Evolutionary conservation across 2,888 invertebrate species (phyloP).

Genomic region (Bugula neritina): DNA sequence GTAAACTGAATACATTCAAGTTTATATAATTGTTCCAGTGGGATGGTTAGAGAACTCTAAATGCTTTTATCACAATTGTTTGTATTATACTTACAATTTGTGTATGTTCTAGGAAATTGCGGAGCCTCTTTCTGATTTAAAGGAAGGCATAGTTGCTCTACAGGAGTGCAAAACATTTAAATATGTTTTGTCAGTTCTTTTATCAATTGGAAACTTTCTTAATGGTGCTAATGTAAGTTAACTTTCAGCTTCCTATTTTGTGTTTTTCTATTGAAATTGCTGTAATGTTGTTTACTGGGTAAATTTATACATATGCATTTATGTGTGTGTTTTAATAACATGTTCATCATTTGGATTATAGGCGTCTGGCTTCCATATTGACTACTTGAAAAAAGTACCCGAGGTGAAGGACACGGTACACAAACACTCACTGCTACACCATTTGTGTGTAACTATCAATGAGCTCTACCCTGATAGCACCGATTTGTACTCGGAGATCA

Average conservation of each 20-base stretch:
- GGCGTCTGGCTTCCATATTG: slow-evolving; percentile 93
- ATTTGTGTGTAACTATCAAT: slow-evolving; percentile 93
- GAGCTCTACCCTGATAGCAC: slow-evolving; percentile 91
- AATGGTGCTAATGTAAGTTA: slow-evolving; percentile 68
- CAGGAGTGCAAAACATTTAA: slow-evolving; percentile 88
- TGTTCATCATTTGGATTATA: slow-evolving; percentile 42
- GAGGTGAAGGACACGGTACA: slow-evolving; percentile 99
- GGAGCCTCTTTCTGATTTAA: slow-evolving; percentile 96
- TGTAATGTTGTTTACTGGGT: neutral
- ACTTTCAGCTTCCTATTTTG: no score
- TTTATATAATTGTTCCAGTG: no score
- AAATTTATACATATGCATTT: neutral
- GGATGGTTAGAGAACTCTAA: no score
- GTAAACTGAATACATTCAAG: no score
- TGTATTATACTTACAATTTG: no score
- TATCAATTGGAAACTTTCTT: slow-evolving; percentile 91
- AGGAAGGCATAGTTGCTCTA: slow-evolving; percentile 87
- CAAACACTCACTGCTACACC: slow-evolving; percentile 94
- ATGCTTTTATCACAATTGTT: no score
- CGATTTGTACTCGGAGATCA: slow-evolving; percentile 83
- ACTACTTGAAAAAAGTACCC: slow-evolving; percentile 87
- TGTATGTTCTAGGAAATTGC: slow-evolving; percentile 80
- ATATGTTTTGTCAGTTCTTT: slow-evolving; percentile 82
- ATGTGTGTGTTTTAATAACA: no score
- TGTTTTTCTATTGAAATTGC: no score